Evolutionary conservation across 2,888 invertebrate species (phyloP), one percentile per base, ranked within the genome.

Genomic region (Agrilus biguttatus): DNA sequence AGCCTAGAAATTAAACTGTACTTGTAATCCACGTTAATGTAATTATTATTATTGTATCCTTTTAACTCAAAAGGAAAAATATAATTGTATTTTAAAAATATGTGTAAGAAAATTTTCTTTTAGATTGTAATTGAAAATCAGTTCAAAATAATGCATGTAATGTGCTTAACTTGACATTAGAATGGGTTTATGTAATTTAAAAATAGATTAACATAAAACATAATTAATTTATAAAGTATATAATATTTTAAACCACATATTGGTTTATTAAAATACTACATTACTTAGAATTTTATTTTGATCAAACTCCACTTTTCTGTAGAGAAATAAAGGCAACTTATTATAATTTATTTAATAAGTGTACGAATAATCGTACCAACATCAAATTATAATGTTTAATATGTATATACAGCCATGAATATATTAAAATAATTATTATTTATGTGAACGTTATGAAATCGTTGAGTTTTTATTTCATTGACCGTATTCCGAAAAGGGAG

Each of bases 291-390:
- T 8, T 23, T 23, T 23, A 23, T 23, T 23, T 8, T 6, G 6
- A 23, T 8, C 8, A 23, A 23, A 23, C 10, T 28, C 28, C 36
- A 14, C 12, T 36, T 12, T 7, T 19, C 36, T 12, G 36, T 36
- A 36, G 36, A 36, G 21, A 36, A 36, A 36, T 14, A 36, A 36
- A 19, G n/a, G 21, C 17, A 12, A 36, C 14, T 36, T 36, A 17
- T 19, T 12, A 36, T 40, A 33, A 14, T 51, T 52, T 49, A 51
- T 46, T 53, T 56, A 64, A 62, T 63, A 62, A 61, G 60, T 60
- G 63, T 63, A 63, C 64, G 61, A 49, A 53, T 40, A 47, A 51
- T 59, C 61, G 64, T 61, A 65, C 63, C 61, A 65, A 65, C 65
- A 65, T 65, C 65, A 58, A 65, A 51, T 58, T 58, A 57, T 51